phyloP scores from a whole-genome alignment of 2,113 vertebrate genomes.

The Odontophorus gujanensis region DNA sequence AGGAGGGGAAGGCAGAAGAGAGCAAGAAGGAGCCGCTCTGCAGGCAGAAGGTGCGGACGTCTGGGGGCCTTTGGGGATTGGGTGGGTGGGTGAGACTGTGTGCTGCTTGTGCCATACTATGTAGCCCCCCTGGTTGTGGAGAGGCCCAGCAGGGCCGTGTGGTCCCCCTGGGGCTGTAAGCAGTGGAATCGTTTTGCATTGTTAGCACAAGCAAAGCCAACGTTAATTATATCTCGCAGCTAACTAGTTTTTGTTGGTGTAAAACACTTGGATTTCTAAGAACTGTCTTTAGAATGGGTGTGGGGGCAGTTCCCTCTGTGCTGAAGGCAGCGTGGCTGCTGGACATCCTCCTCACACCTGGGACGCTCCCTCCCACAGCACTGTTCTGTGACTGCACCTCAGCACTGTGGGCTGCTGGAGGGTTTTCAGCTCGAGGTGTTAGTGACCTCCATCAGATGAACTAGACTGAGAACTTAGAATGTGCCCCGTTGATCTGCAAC shows the following conservation, averaged over 20 bases:
- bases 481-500: neutral
- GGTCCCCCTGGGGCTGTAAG: no score
- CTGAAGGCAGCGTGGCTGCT: accelerated
- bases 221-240: neutral
- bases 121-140: no score
- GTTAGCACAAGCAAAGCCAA: neutral
- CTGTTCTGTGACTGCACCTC: neutral
- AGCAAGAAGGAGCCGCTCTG: conserved; percentile 98
- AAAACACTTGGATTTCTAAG: neutral
- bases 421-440: neutral
- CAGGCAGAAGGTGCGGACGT: conserved; percentile 87
- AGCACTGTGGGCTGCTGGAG: neutral
- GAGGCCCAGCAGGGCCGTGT: no score
- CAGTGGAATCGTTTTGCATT: neutral
- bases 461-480: neutral
- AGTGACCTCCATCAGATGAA: neutral
- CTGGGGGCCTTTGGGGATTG: no score
- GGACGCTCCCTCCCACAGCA: neutral
- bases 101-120: neutral
- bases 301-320: neutral
- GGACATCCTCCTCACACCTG: neutral
- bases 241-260: neutral
- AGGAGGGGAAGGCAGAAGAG: conserved; percentile 96
- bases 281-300: neutral
- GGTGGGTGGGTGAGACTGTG: neutral